Conservation (phyloP, 2,888 invertebrate species). For the Ecliptopera silaceata region DNA sequence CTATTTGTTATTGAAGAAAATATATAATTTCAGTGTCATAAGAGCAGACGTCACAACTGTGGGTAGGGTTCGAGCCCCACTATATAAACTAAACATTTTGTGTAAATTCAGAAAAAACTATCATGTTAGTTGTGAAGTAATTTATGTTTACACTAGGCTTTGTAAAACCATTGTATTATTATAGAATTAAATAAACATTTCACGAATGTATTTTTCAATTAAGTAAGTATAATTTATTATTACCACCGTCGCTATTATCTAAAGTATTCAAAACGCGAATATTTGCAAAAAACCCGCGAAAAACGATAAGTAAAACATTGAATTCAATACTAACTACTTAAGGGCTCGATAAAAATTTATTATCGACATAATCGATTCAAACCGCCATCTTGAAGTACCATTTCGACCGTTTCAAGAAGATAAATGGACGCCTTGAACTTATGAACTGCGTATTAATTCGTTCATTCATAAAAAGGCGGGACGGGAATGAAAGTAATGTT, state of each 20-base stretch:
- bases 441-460: slow-evolving; percentile 18
- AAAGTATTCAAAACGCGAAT: not conserved
- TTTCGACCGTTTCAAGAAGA: slow-evolving; percentile 16
- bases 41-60: too few species aligned
- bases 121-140: not conserved
- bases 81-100: too few species aligned
- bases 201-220: too few species aligned
- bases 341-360: slow-evolving; percentile 16
- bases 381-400: slow-evolving; percentile 5
- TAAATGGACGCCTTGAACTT: slow-evolving; percentile 30
- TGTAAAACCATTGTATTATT: not conserved
- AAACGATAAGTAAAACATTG: slow-evolving; percentile 6
- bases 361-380: slow-evolving; percentile 22
- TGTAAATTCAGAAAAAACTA: too few species aligned
- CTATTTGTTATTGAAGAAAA: too few species aligned
- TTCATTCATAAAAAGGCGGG: slow-evolving; percentile 4
- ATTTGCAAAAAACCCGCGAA: not conserved
- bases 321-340: slow-evolving; percentile 13
- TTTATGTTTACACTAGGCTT: not conserved
- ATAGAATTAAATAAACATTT: too few species aligned
- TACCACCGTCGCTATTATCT: too few species aligned
- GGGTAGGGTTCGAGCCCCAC: too few species aligned
- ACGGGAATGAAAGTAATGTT: not conserved
- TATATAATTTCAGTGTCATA: too few species aligned
- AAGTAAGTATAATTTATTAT: too few species aligned